These are phyloP conservation scores for Chlorodrepanis virens DNA, from an alignment of 2,113 vertebrate genomes.

Conservation along the genomic window DNA sequence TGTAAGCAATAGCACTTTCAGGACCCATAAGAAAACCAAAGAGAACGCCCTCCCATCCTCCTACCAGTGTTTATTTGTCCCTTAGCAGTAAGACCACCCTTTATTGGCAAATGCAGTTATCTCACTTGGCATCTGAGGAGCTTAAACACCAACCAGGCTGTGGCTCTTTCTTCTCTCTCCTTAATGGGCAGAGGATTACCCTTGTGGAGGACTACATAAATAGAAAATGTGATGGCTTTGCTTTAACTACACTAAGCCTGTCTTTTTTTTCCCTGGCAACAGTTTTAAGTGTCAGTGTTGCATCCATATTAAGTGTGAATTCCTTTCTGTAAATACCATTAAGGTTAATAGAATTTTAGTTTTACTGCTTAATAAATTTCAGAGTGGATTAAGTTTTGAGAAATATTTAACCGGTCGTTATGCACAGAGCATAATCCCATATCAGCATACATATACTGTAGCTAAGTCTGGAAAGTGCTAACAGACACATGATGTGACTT, in stretches of 20 bases:
- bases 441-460: background rate
- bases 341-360: conserved; percentile 62
- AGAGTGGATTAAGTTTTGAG: conserved; percentile 44
- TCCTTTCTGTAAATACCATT: conserved; percentile 47
- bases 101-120: background rate
- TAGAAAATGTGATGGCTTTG: conserved; percentile 35
- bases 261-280: background rate
- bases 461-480: background rate
- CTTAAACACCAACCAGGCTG: background rate
- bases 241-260: conserved; percentile 2
- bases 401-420: conserved; percentile 4
- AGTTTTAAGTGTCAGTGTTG: conserved; percentile 6
- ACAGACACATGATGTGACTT: background rate
- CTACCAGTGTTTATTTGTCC: background rate
- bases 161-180: background rate
- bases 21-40: background rate
- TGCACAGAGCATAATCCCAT: background rate
- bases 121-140: background rate
- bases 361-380: conserved; percentile 50
- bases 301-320: conserved; percentile 51
- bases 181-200: conserved; percentile 28
- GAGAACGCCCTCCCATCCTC: background rate
- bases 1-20: background rate
- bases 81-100: background rate
- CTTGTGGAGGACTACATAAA: conserved; percentile 39